Base-by-base conservation (phyloP, 64 coral and sea anemone genomes). In the Anthopleura sola region DNA sequence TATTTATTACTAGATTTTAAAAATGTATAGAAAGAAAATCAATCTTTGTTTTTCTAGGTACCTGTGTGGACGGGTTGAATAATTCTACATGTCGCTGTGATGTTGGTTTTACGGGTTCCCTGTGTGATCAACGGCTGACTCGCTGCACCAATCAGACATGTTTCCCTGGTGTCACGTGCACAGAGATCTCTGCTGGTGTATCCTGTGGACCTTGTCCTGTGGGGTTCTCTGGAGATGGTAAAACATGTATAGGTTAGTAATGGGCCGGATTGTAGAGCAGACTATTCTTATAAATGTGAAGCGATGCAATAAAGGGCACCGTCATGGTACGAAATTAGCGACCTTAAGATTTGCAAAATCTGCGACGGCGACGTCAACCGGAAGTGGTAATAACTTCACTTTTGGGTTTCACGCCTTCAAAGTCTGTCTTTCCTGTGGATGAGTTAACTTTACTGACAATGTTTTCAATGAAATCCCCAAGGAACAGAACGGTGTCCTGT, bases 141-240 rank as follows among this genome's bases (percentile, higher is more conserved):
- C 60, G 46, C 17, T 89, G 87, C 55, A 89, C 79, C 55, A 48
- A 54, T 15, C 56, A 83, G 7, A 82, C 87, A 0, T 89, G 87
- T 31, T 89, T 23, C 34, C 26, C 60, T 20, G 82, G 82, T 71
- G 87, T 89, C 28, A 69, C 55, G 2, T 89, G 87, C 49, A 82
- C 53, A 33, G 68, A 89, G 49, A 55, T 55, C 21, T 39, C 39
- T 28, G 0, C 48, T 8, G 69, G 19, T 20, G 82, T 89, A 21
- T 74, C 24, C 40, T 89, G 87, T 75, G 87, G 87, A 9, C 60
- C 87, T 24, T 89, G 87, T 56, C 87, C 87, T 15, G 3, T 55
- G 16, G 87, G 87, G 10, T 71, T 89, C 17, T 82, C 44, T 83
- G 87, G 87, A 0, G 60, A 89, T 89, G 87, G 87, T 55, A 89